Evolutionary conservation across 2,888 invertebrate genomes (phyloP).

Genomic region (Pristionchus exspectatus): DNA sequence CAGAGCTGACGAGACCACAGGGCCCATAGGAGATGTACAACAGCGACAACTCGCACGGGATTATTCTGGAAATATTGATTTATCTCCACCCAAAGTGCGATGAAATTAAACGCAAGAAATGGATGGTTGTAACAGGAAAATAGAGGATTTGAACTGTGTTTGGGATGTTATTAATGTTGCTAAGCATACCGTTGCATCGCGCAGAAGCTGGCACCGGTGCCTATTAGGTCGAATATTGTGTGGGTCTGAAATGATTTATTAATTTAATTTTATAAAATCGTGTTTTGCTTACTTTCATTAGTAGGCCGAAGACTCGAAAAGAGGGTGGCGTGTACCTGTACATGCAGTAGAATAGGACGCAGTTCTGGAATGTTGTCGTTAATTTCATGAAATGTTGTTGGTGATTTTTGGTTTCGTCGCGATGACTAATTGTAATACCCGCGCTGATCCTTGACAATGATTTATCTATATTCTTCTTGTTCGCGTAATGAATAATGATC

Average conservation of each 20-base stretch:
- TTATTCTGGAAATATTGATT: background rate
- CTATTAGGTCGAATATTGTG: conserved; percentile 30
- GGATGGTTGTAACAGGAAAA: background rate
- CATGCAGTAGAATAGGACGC: conserved; percentile 29
- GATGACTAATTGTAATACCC: no score
- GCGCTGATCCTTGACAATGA: no score
- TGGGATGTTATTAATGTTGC: background rate
- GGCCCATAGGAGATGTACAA: conserved; percentile 52
- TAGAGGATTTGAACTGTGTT: background rate
- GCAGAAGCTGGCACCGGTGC: background rate
- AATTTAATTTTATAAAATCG: background rate
- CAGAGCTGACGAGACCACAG: background rate
- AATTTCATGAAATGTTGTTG: background rate
- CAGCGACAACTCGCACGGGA: conserved; percentile 24
- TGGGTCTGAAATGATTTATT: background rate
- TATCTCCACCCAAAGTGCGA: background rate
- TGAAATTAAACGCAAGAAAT: background rate
- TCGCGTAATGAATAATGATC: background rate
- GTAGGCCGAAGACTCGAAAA: background rate
- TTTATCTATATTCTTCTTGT: background rate
- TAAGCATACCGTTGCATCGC: conserved; percentile 7
- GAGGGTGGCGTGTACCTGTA: background rate
- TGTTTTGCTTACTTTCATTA: background rate
- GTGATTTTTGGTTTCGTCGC: no score
- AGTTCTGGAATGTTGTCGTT: background rate